phyloP scores from a whole-genome alignment of 1,140 invertebrate genomes.

The Heliconius hermathena region DNA sequence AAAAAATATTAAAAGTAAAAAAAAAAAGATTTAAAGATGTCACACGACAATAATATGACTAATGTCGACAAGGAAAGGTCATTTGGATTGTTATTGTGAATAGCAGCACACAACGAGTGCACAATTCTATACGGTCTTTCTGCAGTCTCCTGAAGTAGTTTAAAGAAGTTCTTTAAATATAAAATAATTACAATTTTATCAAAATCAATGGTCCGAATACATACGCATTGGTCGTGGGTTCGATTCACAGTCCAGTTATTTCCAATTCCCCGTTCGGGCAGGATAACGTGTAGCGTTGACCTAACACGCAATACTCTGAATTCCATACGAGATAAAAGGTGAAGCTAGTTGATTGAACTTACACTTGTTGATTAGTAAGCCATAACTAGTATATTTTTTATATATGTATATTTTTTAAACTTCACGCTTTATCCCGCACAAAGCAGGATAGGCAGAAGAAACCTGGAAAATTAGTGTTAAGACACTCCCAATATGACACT shows the following conservation, averaged over 20 bases:
- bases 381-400: background rate
- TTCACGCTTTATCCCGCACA: too few relatives aligned
- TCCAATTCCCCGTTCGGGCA: too few relatives aligned
- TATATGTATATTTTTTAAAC: too few relatives aligned
- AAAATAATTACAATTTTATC: background rate
- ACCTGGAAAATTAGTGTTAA: too few relatives aligned
- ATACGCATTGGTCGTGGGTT: background rate
- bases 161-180: background rate
- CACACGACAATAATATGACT: background rate
- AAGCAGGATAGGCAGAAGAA: too few relatives aligned
- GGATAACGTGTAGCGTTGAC: too few relatives aligned
- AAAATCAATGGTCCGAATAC: background rate
- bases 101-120: background rate
- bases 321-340: background rate
- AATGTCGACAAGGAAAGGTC: background rate
- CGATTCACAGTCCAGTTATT: background rate
- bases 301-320: too few relatives aligned
- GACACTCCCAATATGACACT: too few relatives aligned
- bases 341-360: too few relatives aligned
- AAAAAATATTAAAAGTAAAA: background rate
- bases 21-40: background rate
- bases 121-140: background rate
- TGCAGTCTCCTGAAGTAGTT: too few relatives aligned
- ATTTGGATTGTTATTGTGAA: conserved; percentile 1
- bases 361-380: too few relatives aligned